These are phyloP conservation scores for Poecilobothrus nobilitatus DNA, from an alignment of 2,888 invertebrate genomes.

Conservation along the genomic window DNA sequence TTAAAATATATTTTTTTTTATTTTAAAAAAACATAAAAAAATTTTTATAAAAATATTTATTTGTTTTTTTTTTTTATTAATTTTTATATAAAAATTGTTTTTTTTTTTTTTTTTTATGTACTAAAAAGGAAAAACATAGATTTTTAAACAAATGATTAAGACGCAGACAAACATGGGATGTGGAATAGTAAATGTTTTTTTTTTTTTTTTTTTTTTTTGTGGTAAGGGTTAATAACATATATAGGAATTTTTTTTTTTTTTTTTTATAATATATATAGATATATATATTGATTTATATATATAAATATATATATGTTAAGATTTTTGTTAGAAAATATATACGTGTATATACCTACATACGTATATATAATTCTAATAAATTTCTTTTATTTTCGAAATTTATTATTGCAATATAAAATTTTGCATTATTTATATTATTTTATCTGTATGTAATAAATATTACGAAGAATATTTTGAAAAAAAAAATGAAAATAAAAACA, in stretches of 20 bases:
- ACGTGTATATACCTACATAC: too few relatives aligned
- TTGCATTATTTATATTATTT: too few relatives aligned
- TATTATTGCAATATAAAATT: too few relatives aligned
- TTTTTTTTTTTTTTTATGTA: slow-evolving; percentile 21
- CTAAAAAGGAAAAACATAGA: slow-evolving; percentile 30
- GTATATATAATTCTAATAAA: too few relatives aligned
- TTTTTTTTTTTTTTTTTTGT: slow-evolving; percentile 45
- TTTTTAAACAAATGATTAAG: slow-evolving; percentile 59
- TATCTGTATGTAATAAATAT: too few relatives aligned
- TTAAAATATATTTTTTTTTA: not conserved
- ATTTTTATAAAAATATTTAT: slow-evolving; percentile 20
- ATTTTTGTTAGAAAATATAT: too few relatives aligned
- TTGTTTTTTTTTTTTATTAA: slow-evolving; percentile 13
- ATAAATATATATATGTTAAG: not conserved
- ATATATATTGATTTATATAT: not conserved
- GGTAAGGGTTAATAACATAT: slow-evolving; percentile 47
- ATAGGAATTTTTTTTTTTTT: slow-evolving; percentile 32
- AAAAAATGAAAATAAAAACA: too few relatives aligned
- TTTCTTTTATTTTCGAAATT: too few relatives aligned
- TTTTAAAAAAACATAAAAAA: slow-evolving; percentile 17
- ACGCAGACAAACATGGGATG: slow-evolving; percentile 71
- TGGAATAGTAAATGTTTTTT: slow-evolving; percentile 49
- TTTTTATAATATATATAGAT: not conserved
- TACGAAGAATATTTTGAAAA: too few relatives aligned
- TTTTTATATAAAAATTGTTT: slow-evolving; percentile 22